Conservation (phyloP, 2,888 invertebrate species). For the Meganola albula region DNA sequence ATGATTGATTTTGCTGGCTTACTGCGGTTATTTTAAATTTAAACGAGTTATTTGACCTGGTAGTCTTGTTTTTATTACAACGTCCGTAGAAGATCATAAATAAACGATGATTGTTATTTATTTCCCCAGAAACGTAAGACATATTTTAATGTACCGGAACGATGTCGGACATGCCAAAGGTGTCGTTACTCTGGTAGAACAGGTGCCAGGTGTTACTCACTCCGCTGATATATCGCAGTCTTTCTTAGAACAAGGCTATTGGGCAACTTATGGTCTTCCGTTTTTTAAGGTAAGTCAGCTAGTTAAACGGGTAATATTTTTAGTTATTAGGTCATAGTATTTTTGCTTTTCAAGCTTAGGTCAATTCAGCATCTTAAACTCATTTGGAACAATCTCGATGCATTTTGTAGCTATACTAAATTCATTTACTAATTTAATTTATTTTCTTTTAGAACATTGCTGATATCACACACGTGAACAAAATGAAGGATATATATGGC, state of each 20-base stretch:
- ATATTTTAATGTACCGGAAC: constrained; percentile 57
- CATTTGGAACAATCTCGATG: too few species aligned
- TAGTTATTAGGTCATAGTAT: neutral
- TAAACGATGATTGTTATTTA: neutral
- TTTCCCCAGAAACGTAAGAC: constrained; percentile 48
- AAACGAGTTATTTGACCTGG: too few species aligned
- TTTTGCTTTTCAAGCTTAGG: too few species aligned
- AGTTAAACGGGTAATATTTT: too few species aligned
- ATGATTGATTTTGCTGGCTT: too few species aligned
- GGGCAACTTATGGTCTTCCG: constrained; percentile 83
- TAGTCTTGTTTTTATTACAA: too few species aligned
- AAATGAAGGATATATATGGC: constrained; percentile 55
- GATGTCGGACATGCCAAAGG: constrained; percentile 55
- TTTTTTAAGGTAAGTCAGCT: constrained; percentile 61
- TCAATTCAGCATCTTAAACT: too few species aligned
- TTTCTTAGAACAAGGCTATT: constrained; percentile 80
- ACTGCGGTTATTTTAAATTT: too few species aligned
- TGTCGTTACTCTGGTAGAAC: constrained; percentile 85
- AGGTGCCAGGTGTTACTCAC: constrained; percentile 81
- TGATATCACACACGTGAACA: constrained; percentile 48
- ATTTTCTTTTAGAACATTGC: constrained; percentile 51
- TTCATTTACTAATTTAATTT: neutral
- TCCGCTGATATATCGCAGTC: constrained; percentile 82
- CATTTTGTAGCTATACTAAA: too few species aligned
- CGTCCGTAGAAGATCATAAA: neutral